Conservation (phyloP, 1,140 invertebrate genomes). For the Trachymyrmex septentrionalis region DNA sequence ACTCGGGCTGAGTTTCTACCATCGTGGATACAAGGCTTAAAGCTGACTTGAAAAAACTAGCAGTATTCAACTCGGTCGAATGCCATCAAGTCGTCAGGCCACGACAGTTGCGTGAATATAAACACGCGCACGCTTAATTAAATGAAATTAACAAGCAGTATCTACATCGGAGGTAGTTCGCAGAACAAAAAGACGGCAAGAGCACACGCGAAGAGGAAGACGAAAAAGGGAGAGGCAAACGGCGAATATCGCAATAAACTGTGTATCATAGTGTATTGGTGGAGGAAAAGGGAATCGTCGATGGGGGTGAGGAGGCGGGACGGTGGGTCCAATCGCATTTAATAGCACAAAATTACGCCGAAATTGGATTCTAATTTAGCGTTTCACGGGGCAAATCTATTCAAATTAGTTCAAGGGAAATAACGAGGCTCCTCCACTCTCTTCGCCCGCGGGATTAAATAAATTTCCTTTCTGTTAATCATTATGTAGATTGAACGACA, state of each 20-base stretch:
- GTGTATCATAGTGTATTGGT: slow-evolving; percentile 24
- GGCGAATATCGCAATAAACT: not conserved
- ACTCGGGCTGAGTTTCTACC: too few species aligned
- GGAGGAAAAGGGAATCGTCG: not conserved
- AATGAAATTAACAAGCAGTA: slow-evolving; percentile 50
- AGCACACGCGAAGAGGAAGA: not conserved
- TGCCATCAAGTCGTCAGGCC: not conserved
- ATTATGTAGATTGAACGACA: slow-evolving; percentile 86
- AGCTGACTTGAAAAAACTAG: not conserved
- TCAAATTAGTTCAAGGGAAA: slow-evolving; percentile 84
- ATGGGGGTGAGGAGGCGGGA: not conserved
- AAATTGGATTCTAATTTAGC: slow-evolving; percentile 87
- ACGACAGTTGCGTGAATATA: not conserved
- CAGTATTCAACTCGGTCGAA: not conserved
- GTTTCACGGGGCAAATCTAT: slow-evolving; percentile 83
- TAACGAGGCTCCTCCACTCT: slow-evolving; percentile 75
- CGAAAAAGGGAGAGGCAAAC: not conserved
- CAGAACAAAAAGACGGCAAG: slow-evolving; percentile 2
- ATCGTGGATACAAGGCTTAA: not conserved
- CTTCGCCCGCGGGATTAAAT: slow-evolving; percentile 82
- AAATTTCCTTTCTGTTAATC: slow-evolving; percentile 86
- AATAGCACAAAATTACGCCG: slow-evolving; percentile 86
- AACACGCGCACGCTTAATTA: slow-evolving; percentile 21
- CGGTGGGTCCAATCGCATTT: slow-evolving; percentile 82
- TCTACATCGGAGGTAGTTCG: slow-evolving; percentile 17